Base-by-base conservation (phyloP, 2,113 vertebrate genomes). In the Anser brachyrhynchus region DNA sequence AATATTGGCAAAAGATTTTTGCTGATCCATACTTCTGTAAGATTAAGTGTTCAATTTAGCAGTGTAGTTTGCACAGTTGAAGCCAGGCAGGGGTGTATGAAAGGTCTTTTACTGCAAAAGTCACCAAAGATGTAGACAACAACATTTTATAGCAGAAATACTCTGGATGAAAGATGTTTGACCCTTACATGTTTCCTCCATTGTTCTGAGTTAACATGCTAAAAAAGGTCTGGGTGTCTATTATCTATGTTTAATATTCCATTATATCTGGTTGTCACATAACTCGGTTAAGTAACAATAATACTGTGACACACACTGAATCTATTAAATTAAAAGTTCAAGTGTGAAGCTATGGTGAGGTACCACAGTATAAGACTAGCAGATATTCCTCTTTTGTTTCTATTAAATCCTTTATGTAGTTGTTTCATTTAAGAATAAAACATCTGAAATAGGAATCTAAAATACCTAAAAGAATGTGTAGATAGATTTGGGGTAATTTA, bases 11-110 rank as follows among this genome's bases (percentile, higher is more conserved):
- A 87, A 95, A 82, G 29, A 62, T 89, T 96, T 93, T 87, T 96
- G 89, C 93, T 91, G 92, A 96, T 93, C 83, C 62, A 4, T 81
- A 65, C 61, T 88, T 33, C 58, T 97, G 95, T 81, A 87, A 87
- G 67, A 93, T 79, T 78, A 87, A 85, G 92, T 79, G 57, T 82
- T 84, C 65, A 78, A 86, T 87, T 95, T 81, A 92, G 44, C 57
- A 13, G 10, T 59, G 10, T 70, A 49, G 21, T 54, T 84, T 93
- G 28, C 44, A 29, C 13, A 25, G 39, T 75, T 83, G 26, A 92
- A 96, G 81, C 17, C 72, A 71, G 83, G 29, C 29, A 7, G 67
- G 49, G 43, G 18, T 29, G 11, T 80, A 16, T 95, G 64, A 91
- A 95, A 92, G 12, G 2, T 37, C 73, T 71, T 77, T 39, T 82